Evolutionary conservation across 2,888 invertebrate species (phyloP), one percentile per base, ranked within the genome.

Genomic region (Slavum lentiscoides): DNA sequence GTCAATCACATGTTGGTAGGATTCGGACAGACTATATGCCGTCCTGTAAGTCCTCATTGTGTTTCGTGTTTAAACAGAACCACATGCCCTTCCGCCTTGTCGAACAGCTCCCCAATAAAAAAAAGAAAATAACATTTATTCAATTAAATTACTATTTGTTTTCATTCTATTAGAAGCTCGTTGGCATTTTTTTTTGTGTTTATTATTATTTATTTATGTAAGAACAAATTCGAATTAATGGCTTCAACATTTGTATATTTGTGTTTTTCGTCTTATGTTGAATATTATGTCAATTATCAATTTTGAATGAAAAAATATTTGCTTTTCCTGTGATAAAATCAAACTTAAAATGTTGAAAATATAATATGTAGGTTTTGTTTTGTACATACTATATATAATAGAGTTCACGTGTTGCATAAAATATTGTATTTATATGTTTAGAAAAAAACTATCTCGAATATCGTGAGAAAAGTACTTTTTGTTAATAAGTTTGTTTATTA

Each of bases 11-110:
- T 98, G 3, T 88, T 99, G 83, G 99, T 99, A 15, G 99, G 99
- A 8, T 99, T 99, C 88, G 99, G 99, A 0, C 98, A 99, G 88
- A 94, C 95, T 76, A 91, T 93, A 82, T 99, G 99, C 86, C 88
- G 90, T 76, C 94, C 98, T 0, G 87, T 92, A 0, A 90, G 89
- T 70, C 98, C 99, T 0, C 91, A 91, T 84, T 99, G 98, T 87
- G 86, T 85, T 11, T 89, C 90, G 74, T 99, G 98, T 86, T 88
- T 96, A 21, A 97, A 97, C 87, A 89, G 88, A 83, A 86, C 90
- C 30, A 89, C 96, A 66, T 98, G 98, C 86, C 96, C 97, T 3
- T 82, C 74, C 1, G 77, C 64, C 23, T 21, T 39, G 17, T 30
- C 49, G 61, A 80, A 80, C 2, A 72, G 67, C 17, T 73, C 82